A percentile compares a stretch with the other conserved stretches of the same genome.
Evolutionary conservation across 2,113 vertebrate genomes (phyloP).

Genomic region (Chlorodrepanis virens): DNA sequence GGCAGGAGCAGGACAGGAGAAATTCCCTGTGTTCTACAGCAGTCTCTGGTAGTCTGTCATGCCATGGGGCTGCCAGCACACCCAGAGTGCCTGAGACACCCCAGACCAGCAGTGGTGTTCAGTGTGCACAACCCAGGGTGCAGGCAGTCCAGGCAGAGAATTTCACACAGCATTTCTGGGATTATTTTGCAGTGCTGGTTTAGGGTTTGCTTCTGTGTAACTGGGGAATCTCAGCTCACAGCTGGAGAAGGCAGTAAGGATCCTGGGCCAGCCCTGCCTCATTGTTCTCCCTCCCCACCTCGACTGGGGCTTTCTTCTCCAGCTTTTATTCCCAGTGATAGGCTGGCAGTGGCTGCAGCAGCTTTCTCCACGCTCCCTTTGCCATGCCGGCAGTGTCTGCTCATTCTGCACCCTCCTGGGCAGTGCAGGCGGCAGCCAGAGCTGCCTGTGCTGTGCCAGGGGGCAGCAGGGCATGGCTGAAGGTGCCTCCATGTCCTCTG

Average conservation of each 20-base stretch:
- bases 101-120: background rate
- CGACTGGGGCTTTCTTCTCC: background rate
- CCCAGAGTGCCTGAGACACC: background rate
- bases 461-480: background rate
- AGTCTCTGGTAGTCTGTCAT: background rate
- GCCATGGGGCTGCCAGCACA: rapidly evolving
- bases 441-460: background rate
- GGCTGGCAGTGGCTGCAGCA: background rate
- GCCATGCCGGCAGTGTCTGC: background rate
- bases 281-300: background rate
- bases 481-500: background rate
- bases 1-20: background rate
- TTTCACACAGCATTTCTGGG: background rate
- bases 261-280: background rate
- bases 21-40: background rate
- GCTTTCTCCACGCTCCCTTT: background rate
- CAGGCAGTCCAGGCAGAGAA: background rate
- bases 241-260: background rate
- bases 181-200: background rate
- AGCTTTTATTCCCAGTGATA: background rate
- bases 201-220: background rate
- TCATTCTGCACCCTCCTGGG: background rate
- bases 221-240: background rate
- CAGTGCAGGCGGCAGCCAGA: background rate
- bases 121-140: background rate